Base-by-base conservation (phyloP, 2,113 vertebrate species). In the Colius striatus region DNA sequence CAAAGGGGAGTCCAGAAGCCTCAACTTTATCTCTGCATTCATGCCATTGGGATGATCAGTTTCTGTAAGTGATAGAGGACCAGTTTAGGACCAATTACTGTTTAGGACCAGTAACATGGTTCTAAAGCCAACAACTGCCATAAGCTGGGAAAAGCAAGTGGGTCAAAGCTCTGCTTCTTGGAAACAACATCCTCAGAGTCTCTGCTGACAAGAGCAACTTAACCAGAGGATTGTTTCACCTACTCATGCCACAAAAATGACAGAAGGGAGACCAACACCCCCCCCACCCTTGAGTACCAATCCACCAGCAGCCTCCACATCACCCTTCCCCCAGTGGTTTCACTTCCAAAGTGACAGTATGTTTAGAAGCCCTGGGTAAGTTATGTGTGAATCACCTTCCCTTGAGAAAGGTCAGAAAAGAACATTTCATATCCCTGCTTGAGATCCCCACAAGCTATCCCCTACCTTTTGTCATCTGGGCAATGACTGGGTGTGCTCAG, bases 381-480 rank as follows among this genome's bases (percentile, higher is more conserved):
- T 68, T 92, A 6, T 0, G 0, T 67, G 13, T 47, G 73, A 83
- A 87, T 66, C 55, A 41, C 86, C 27, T 92, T 90, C 61, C 88
- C 65, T 61, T 20, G 12, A 78, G 61, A 92, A 65, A 87, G 63
- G 65, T 74, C 67, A 74, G 20, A 55, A 87, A 89, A 87, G 38
- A 79, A 75, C 76, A 83, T 89, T 84, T 84, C 50, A 36, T 9
- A 5, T 79, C 54, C 25, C 48, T 57, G 19, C 48, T 88, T 38
- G 62, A 8, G 17, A 50, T 67, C 77, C 75, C 89, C 80, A 77
- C 90, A 66, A 92, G 81, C 38, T 51, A 67, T 80, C 60, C 98
- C 96, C 97, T 96, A 99, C 99, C 98, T 96, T 57, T 96, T 97
- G 45, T 98, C 98, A 51, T 92, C 96, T 55, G 95, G 95, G 48